Evolutionary conservation across 1,140 invertebrate species (phyloP), one percentile per base, ranked within the genome.

Genomic region (Mamestra configurata): DNA sequence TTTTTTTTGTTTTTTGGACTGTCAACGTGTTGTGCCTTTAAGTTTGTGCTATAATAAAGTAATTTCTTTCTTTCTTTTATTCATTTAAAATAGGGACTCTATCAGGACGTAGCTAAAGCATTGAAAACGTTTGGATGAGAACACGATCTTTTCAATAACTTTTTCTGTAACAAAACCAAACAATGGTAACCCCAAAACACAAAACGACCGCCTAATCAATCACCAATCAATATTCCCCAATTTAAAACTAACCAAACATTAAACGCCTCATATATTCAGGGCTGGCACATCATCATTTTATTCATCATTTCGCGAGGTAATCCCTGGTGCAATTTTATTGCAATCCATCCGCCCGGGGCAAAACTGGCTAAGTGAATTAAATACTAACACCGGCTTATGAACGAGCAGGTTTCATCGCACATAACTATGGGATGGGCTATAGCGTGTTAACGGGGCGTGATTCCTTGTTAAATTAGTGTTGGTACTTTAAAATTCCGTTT

Each of bases 241-340:
- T 46, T 3, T 11, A 20, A 49, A 68, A 68, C n/a, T 7, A 10
- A 24, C 11, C 22, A 15, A 18, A 7, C 10, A n/a, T 27, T 43
- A 27, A 46, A 20, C 64, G 22, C 20, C 20, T 49, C 20, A 68
- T 46, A 68, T 35, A 31, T 24, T 27, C 37, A 68, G 37, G 20
- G 31, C 35, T 27, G 31, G 11, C 49, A 78, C 55, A 70, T 68
- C 18, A 66, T 68, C n/a, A n/a, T 55, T 70, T 51, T 49, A 27
- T 24, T 51, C 64, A 68, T 40, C 64, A 78, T 68, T 68, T 37
- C 37, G 22, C n/a, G 20, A 37, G 20, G 57, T 70, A 78, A 70
- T 70, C 76, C 64, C 76, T 11, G 11, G 46, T 68, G 59, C 64
- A 57, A 70, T 78, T 78, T 78, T 70, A 78, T 68, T 51, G 75